Evolutionary conservation across 2,113 vertebrate species (phyloP).

Genomic region (Gnathonemus echidnorhynchus): DNA sequence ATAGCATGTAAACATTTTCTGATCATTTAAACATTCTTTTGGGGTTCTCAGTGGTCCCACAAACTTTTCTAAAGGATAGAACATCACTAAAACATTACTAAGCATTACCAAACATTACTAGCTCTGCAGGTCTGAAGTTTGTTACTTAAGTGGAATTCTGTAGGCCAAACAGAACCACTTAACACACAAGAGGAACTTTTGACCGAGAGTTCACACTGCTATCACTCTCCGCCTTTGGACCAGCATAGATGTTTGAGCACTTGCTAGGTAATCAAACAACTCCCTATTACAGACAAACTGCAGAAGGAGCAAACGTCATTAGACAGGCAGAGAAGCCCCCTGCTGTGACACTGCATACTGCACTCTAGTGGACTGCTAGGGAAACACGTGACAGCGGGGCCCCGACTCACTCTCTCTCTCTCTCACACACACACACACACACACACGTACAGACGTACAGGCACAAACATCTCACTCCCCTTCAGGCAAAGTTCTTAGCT

Average conservation of each 20-base stretch:
- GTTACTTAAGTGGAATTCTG: not conserved
- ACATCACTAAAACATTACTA: not conserved
- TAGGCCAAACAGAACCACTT: not conserved
- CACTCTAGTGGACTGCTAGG: slow-evolving; percentile 52
- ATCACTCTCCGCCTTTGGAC: not conserved
- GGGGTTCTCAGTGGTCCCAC: not conserved
- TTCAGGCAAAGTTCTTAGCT: not conserved
- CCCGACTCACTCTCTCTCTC: not conserved
- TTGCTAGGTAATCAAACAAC: not conserved
- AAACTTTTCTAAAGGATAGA: not conserved
- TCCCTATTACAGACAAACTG: not conserved
- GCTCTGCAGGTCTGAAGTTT: not conserved
- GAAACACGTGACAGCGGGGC: slow-evolving; percentile 20
- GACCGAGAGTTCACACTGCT: not conserved
- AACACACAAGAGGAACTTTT: not conserved
- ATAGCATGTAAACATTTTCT: not conserved
- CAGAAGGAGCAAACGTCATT: not conserved
- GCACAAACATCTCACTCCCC: not conserved
- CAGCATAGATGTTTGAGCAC: not conserved
- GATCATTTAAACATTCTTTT: not conserved
- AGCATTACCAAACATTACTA: not conserved
- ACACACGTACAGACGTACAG: too few relatives aligned
- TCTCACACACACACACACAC: not conserved
- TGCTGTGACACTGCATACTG: slow-evolving; percentile 46
- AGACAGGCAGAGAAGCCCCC: slow-evolving; percentile 37